Evolutionary conservation across 2,888 invertebrate species (phyloP), one percentile per base, ranked within the genome.

Genomic region (Campaea margaritaria): DNA sequence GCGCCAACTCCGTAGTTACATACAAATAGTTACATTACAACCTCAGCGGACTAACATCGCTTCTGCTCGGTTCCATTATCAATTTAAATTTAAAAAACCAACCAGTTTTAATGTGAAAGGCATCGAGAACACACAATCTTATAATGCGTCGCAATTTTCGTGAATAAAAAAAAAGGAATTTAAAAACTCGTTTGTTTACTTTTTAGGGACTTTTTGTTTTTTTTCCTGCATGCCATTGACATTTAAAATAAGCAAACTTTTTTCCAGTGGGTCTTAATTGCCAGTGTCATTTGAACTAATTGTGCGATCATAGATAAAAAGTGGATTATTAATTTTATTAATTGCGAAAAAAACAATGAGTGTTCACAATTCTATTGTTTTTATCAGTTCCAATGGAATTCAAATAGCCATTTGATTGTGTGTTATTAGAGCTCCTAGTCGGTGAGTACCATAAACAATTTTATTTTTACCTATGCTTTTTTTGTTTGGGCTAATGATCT

Each of bases 51-150:
- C 42, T 47, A 13, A 21, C 43, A 58, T 52, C 58, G 58, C 36
- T 54, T 43, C n/a, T n/a, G n/a, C n/a, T n/a, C 38, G 14, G 41
- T 48, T 34, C 39, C 28, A 39, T 45, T 47, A 50, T 47, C 16
- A 43, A 36, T 36, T 44, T 46, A 31, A 31, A 7, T 31, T 31
- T 9, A 31, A 43, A 47, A 43, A 48, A 14, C 15, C 47, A 47
- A 51, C 60, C 60, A 56, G 60, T 61, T 61, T 52, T 13, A 11
- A 46, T 41, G 50, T 59, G 58, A 59, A 59, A 56, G 55, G 51
- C 41, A 10, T n/a, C 46, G 28, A 16, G 49, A 49, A 27, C 38
- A 21, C 48, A 42, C 36, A n/a, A 12, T 43, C 38, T 31, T 46
- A 4, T 11, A 45, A 21, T 31, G 34, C 15, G 34, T 15, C 11